Evolutionary conservation across 2,888 invertebrate species (phyloP).

Genomic region (Nephrotoma flavescens): DNA sequence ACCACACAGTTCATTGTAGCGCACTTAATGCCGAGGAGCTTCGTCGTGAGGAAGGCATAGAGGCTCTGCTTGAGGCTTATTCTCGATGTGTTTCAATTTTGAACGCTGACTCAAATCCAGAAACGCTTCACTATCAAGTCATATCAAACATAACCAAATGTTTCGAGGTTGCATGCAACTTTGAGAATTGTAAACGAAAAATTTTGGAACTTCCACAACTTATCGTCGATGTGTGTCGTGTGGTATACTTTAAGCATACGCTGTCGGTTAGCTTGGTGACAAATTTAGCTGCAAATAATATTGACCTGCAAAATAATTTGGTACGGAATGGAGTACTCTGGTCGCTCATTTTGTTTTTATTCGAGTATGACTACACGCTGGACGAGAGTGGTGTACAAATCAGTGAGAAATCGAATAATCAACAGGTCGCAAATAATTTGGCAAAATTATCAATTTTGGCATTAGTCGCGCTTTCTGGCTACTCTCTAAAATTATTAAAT

Average conservation of each 20-base stretch:
- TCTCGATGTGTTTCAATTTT: slow-evolving; percentile 88
- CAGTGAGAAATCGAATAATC: slow-evolving; percentile 68
- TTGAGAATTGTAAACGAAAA: slow-evolving; percentile 75
- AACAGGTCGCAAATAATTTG: slow-evolving; percentile 85
- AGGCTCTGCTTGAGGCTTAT: slow-evolving; percentile 75
- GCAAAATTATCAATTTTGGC: slow-evolving; percentile 78
- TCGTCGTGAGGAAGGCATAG: slow-evolving; percentile 82
- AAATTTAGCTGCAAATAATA: slow-evolving; percentile 71
- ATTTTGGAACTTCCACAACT: slow-evolving; percentile 80
- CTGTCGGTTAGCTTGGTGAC: slow-evolving; percentile 85
- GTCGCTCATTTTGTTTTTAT: slow-evolving; percentile 78
- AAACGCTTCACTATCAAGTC: slow-evolving; percentile 75
- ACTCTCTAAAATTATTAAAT: slow-evolving; percentile 31
- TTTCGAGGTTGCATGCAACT: slow-evolving; percentile 90
- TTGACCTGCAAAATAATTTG: slow-evolving; percentile 65
- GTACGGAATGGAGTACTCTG: slow-evolving; percentile 79
- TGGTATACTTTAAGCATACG: slow-evolving; percentile 78
- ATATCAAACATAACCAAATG: slow-evolving; percentile 84
- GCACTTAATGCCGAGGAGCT: slow-evolving; percentile 96
- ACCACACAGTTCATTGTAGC: slow-evolving; percentile 92
- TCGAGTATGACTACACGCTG: slow-evolving; percentile 93
- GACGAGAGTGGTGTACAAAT: slow-evolving; percentile 90
- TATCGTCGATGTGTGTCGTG: slow-evolving; percentile 70
- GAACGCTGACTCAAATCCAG: slow-evolving; percentile 57
- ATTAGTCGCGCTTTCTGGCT: slow-evolving; percentile 68